Evolutionary conservation across 2,113 vertebrate genomes (phyloP), one percentile per base, ranked within the genome.

Genomic region (Chlamydotis undulata): DNA sequence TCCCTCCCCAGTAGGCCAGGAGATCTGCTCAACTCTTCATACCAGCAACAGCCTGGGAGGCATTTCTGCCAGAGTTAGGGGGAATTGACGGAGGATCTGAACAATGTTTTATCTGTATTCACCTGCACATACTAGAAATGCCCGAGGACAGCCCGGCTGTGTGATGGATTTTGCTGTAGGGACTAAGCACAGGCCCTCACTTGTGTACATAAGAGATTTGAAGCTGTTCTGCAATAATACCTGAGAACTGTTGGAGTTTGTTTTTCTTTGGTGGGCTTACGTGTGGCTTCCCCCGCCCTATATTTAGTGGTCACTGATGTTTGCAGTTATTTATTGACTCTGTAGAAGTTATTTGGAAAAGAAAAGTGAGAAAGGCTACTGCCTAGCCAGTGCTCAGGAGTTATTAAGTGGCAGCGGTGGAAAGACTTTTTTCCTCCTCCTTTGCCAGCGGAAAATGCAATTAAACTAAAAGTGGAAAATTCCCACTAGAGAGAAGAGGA

Each of bases 11-110:
- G 4, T 1, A 9, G 15, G 37, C 56, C 19, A 22, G 33, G 22
- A 57, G 37, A 69, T 21, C 28, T 9, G 31, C 50, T 41, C 16
- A 45, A 3, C 16, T 21, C n/a, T 81, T 49, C 12, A 2, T 19
- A 16, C 19, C 24, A 8, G 14, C 1, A 2, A 14, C 18, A 13
- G 21, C 28, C 49, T 3, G 3, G 24, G 57, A 57, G 26, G 45
- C 37, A 17, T 47, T 52, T 78, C 45, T 59, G 59, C 37, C 35
- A 14, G 45, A 26, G 18, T 31, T 21, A 8, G 1, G 8, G 37
- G 28, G 43, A 39, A 23, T 12, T 31, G 50, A 10, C 1, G 1
- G 81, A 76, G n/a, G 22, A 24, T 47, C 37, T 0, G 1, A 28
- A 7, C 8, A 33, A 39, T 21, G 50, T 33, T 69, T 57, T 45